Evolutionary conservation across 2,797 vertebrate species (phyloP), one percentile per base, ranked within the genome.

Genomic region (Gallirallus australis): DNA sequence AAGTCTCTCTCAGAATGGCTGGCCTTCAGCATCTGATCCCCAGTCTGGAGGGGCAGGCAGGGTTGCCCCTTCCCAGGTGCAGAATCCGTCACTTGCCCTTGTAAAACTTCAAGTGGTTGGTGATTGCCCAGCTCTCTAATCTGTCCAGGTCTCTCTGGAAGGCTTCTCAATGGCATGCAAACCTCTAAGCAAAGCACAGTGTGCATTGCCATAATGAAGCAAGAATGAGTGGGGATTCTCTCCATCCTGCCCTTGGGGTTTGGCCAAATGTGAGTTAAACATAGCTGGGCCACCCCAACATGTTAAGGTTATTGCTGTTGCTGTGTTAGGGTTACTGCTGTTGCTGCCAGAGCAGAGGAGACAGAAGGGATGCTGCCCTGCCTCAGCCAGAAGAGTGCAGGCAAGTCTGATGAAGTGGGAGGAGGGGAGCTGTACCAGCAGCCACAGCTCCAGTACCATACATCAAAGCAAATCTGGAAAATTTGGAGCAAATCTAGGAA

Each of bases 401-500:
- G 68, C 9, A 23, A 33, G 15, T 7, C 14, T 7, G 25, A 20
- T 27, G 47, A 25, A 56, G 33, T 14, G 8, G 33, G 24, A 78
- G 40, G 33, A 52, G 47, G 15, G 15, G 71, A 80, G 2, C 27
- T 70, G 31, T 15, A 20, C 16, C 31, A 48, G 52, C 31, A 89
- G 52, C 70, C 59, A 14, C 4, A 1, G 81, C 11, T 45, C 39
- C 79, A 31, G 65, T 33, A 31, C 30, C 9, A 0, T 21, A 15
- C 15, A 1, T 88, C 82, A 83, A 27, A 78, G 31, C 20, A 64
- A 37, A 81, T 79, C 61, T 86, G 69, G 57, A 63, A 69, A 71
- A 77, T 91, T 82, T 87, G 61, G 39, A 86, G 24, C 37, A 78
- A 61, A 91, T 45, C 84, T 69, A 83, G 94, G 91, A 96, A 63